Evolutionary conservation across 2,888 invertebrate species (phyloP).

Genomic region (Acanthococcus lagerstroemiae): DNA sequence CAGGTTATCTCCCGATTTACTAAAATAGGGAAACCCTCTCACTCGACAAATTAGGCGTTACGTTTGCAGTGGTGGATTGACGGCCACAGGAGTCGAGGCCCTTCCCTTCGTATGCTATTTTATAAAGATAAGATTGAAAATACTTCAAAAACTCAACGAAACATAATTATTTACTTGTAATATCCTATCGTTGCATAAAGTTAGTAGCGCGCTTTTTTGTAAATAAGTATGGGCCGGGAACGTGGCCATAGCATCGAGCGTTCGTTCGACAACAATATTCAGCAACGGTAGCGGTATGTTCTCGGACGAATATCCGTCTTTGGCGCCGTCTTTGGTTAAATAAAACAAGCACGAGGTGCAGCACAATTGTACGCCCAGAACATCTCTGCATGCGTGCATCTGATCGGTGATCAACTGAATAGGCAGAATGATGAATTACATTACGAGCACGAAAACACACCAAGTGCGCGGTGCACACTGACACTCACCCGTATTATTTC

Average conservation of each 20-base stretch:
- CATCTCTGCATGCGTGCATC: constrained; percentile 47
- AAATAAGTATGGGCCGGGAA: constrained; percentile 43
- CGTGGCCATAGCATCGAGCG: constrained; percentile 55
- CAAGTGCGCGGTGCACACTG: too few relatives aligned
- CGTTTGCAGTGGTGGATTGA: too few relatives aligned
- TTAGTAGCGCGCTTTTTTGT: constrained; percentile 62
- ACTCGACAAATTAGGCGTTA: background rate
- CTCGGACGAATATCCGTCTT: constrained; percentile 48
- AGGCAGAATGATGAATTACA: constrained; percentile 2
- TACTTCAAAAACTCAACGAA: too few relatives aligned
- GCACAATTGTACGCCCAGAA: constrained; percentile 60
- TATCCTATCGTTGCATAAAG: constrained; percentile 63
- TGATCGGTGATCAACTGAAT: constrained; percentile 39
- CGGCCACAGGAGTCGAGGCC: background rate
- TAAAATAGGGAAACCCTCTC: too few relatives aligned
- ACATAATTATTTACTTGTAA: constrained; percentile 45
- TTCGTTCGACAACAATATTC: constrained; percentile 52
- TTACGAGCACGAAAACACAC: background rate
- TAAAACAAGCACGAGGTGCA: constrained; percentile 66
- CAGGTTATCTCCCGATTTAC: too few relatives aligned
- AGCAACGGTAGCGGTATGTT: constrained; percentile 53
- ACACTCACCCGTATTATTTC: constrained; percentile 53
- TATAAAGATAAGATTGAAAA: background rate
- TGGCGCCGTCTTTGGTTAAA: constrained; percentile 49
- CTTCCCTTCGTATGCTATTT: background rate